Evolutionary conservation across 2,888 invertebrate genomes (phyloP).

Genomic region (Ryuthela nishihirai): DNA sequence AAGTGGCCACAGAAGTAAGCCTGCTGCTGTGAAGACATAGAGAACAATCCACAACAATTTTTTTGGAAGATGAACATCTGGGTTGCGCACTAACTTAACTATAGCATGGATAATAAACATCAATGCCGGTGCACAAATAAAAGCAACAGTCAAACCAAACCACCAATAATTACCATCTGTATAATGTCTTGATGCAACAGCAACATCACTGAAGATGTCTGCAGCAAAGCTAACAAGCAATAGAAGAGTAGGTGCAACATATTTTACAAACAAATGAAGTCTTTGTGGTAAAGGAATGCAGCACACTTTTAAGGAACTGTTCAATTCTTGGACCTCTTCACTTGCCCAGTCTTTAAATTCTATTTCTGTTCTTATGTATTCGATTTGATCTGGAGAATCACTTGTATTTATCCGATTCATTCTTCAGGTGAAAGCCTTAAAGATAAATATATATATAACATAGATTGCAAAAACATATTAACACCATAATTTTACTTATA

Average conservation of each 20-base stretch:
- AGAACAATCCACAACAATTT: conserved; percentile 30
- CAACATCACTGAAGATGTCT: conserved; percentile 33
- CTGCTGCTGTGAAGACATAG: conserved; percentile 27
- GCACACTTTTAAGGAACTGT: conserved; percentile 32
- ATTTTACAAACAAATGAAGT: conserved; percentile 26
- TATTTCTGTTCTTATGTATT: conserved; percentile 29
- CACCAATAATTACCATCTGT: conserved; percentile 28
- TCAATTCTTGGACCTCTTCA: conserved; percentile 23
- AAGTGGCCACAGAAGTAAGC: conserved; percentile 29
- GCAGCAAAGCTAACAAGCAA: conserved; percentile 32
- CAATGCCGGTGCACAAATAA: conserved; percentile 33
- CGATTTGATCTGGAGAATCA: conserved; percentile 31
- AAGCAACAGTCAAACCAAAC: conserved; percentile 29
- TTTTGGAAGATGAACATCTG: conserved; percentile 15
- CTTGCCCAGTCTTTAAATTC: conserved; percentile 27
- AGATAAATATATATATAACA: too few relatives aligned
- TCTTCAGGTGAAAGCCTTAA: too few relatives aligned
- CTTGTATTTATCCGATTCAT: conserved; percentile 20
- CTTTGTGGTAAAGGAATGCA: conserved; percentile 29
- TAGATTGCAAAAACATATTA: too few relatives aligned
- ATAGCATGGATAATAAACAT: conserved; percentile 34
- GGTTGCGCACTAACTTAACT: conserved; percentile 12
- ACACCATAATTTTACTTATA: too few relatives aligned
- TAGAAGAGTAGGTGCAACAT: conserved; percentile 27
- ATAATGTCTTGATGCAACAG: conserved; percentile 30